Conservation (phyloP, 2,113 vertebrate genomes). For the Hemichromis elongatus region DNA sequence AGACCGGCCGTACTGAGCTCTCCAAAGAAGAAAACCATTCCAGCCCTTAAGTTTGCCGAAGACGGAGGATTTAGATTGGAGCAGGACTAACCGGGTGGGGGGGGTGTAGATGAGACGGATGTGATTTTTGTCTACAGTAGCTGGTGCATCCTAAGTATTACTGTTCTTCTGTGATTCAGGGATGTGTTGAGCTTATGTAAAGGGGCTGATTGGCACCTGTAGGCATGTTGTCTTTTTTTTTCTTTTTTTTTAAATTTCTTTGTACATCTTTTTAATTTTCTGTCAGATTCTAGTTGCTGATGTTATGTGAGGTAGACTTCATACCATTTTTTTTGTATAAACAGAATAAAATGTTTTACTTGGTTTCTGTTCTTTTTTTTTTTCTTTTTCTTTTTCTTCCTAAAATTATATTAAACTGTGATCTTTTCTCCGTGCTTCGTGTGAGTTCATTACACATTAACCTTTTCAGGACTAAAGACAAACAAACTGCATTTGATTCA, state of each 20-base stretch:
- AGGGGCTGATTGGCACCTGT: slow-evolving; percentile 44
- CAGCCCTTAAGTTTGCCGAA: slow-evolving; percentile 15
- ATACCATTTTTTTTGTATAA: slow-evolving; percentile 75
- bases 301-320: slow-evolving; percentile 61
- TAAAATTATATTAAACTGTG: slow-evolving; percentile 66
- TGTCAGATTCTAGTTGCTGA: slow-evolving; percentile 54
- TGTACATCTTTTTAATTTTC: slow-evolving; percentile 71
- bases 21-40: slow-evolving; percentile 8
- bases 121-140: slow-evolving; percentile 29
- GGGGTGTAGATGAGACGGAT: slow-evolving; percentile 12
- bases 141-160: slow-evolving; percentile 33
- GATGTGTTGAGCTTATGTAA: slow-evolving; percentile 42
- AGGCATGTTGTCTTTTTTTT: slow-evolving; percentile 15
- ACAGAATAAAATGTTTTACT: slow-evolving; percentile 72
- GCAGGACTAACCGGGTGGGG: neutral
- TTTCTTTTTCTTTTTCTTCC: neutral
- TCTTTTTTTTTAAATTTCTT: slow-evolving; percentile 56
- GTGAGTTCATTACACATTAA: neutral
- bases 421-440: slow-evolving; percentile 41
- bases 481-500: neutral
- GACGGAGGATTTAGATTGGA: neutral
- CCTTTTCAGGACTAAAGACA: neutral
- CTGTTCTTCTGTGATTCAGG: slow-evolving; percentile 21
- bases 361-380: neutral
- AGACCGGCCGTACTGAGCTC: slow-evolving; percentile 75